Conservation (phyloP, 1,140 invertebrate species). For the Polyergus mexicanus region DNA sequence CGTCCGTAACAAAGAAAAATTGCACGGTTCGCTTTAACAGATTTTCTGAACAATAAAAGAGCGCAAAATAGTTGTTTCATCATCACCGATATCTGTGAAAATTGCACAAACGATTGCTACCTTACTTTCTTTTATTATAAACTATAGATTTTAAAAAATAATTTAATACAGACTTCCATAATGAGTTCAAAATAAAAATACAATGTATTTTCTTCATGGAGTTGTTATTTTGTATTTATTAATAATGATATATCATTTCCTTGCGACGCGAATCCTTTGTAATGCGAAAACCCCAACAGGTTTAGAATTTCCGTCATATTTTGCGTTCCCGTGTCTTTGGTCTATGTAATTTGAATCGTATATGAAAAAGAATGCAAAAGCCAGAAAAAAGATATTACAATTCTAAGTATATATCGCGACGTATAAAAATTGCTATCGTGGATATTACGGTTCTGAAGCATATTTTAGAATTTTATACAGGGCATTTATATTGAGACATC, state of each 20-base stretch:
- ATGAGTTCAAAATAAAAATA: too few species aligned
- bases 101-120: background rate
- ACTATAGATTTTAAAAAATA: too few species aligned
- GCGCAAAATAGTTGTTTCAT: background rate
- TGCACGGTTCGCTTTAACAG: slow-evolving; percentile 46
- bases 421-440: too few species aligned
- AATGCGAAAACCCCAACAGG: background rate
- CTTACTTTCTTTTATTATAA: background rate
- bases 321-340: too few species aligned
- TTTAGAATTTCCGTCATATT: slow-evolving; percentile 9
- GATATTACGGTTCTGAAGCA: too few species aligned
- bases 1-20: slow-evolving; percentile 67
- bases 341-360: background rate
- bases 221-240: too few species aligned
- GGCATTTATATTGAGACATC: too few species aligned
- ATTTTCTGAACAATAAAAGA: slow-evolving; percentile 9
- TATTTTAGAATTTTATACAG: too few species aligned
- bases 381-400: background rate
- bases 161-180: too few species aligned
- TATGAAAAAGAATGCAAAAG: background rate
- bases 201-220: too few species aligned
- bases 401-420: too few species aligned
- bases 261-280: background rate
- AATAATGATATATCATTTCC: background rate
- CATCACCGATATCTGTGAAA: slow-evolving; percentile 9